phyloP scores from a whole-genome alignment of 2,888 invertebrate species.

The Patella caerulea region DNA sequence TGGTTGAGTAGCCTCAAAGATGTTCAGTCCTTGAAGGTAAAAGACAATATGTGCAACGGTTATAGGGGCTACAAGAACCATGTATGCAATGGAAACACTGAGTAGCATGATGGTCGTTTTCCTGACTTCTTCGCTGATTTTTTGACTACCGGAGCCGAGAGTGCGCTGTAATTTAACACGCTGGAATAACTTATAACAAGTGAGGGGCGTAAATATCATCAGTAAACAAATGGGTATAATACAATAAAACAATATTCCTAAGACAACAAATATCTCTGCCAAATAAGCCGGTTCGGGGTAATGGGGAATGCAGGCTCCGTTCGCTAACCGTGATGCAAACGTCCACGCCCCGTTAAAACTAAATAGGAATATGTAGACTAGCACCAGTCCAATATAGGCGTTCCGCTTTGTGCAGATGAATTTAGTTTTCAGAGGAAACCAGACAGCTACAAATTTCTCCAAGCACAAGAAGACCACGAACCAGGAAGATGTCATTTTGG shows the following conservation, averaged over 20 bases:
- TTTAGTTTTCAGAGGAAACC: slow-evolving; percentile 47
- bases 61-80: slow-evolving; percentile 51
- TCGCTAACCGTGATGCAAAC: slow-evolving; percentile 41
- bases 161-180: slow-evolving; percentile 24
- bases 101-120: slow-evolving; percentile 51
- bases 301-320: slow-evolving; percentile 41
- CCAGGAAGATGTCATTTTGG: slow-evolving; percentile 57
- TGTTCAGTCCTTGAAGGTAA: slow-evolving; percentile 37
- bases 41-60: slow-evolving; percentile 46
- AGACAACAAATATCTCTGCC: slow-evolving; percentile 32
- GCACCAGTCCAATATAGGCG: slow-evolving; percentile 29
- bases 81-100: slow-evolving; percentile 47
- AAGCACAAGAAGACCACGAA: slow-evolving; percentile 48
- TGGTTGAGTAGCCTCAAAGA: slow-evolving; percentile 40
- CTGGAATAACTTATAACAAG: slow-evolving; percentile 30
- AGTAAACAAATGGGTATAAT: slow-evolving; percentile 43
- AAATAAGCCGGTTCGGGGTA: slow-evolving; percentile 32
- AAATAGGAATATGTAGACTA: slow-evolving; percentile 36
- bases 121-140: slow-evolving; percentile 23
- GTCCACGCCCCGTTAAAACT: slow-evolving; percentile 45
- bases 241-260: slow-evolving; percentile 40
- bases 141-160: slow-evolving; percentile 10
- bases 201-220: slow-evolving; percentile 39
- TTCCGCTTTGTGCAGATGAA: slow-evolving; percentile 41
- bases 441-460: slow-evolving; percentile 52